A percentile compares a stretch with the other conserved stretches of the same genome.
phyloP scores from a whole-genome alignment of 2,113 vertebrate genomes.

The Ophthalmotilapia sp. region DNA sequence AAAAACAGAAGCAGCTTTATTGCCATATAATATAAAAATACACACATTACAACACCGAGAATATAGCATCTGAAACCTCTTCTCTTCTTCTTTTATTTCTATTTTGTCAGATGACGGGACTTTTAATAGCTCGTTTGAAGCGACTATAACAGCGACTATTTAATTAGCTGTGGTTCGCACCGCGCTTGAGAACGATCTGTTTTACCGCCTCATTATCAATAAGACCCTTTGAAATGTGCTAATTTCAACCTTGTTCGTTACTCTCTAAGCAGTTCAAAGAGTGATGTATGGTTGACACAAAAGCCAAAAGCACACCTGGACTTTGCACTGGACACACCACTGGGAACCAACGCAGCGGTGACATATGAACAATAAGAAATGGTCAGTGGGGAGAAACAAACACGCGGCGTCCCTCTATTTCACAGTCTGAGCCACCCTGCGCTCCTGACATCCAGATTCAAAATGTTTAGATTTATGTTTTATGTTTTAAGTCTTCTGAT shows the following conservation, averaged over 20 bases:
- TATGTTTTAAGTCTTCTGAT: background rate
- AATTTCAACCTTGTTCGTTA: background rate
- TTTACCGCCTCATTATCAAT: background rate
- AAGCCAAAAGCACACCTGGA: background rate
- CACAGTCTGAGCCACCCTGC: fast-evolving
- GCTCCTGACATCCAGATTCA: background rate
- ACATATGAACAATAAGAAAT: background rate
- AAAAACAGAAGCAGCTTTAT: background rate
- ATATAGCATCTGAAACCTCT: background rate
- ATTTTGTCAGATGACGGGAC: background rate
- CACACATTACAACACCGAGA: background rate
- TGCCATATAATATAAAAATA: background rate
- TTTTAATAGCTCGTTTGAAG: background rate
- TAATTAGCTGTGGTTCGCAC: background rate
- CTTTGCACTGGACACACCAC: background rate
- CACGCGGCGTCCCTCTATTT: fast-evolving
- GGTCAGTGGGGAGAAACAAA: background rate
- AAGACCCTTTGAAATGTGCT: background rate
- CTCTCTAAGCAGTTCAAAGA: background rate
- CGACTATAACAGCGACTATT: background rate
- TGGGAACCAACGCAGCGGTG: background rate
- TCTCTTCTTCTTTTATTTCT: background rate
- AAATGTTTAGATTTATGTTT: fast-evolving
- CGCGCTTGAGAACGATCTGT: background rate
- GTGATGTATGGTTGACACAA: background rate